Conservation (phyloP, 2,888 invertebrate species). For the Drosophila phalerata region DNA sequence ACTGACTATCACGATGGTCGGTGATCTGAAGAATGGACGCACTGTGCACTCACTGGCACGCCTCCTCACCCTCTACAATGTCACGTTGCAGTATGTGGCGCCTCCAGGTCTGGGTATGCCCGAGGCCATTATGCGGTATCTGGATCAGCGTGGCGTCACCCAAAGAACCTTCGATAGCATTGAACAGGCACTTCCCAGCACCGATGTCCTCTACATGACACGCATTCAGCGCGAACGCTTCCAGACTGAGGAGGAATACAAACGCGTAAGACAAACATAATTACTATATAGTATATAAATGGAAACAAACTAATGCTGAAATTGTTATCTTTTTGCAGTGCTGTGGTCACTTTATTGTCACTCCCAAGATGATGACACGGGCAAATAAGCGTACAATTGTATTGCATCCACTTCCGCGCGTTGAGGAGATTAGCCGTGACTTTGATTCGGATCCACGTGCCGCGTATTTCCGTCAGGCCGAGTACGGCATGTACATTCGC, state of each 20-base stretch:
- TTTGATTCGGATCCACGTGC: conserved; percentile 98
- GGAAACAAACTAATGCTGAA: neutral
- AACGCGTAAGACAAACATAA: conserved; percentile 88
- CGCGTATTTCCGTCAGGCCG: conserved; percentile 99
- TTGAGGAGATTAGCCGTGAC: conserved; percentile 97
- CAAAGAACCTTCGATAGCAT: conserved; percentile 89
- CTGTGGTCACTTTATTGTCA: conserved; percentile 95
- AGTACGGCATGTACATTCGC: conserved; percentile 98
- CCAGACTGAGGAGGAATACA: conserved; percentile 92
- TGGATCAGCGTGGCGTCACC: conserved; percentile 91
- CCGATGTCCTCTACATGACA: conserved; percentile 99
- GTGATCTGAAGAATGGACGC: conserved; percentile 98
- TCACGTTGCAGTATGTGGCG: conserved; percentile 96
- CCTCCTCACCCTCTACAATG: conserved; percentile 96
- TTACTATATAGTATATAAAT: neutral
- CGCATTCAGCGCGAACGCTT: conserved; percentile 98
- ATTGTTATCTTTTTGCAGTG: conserved; percentile 87
- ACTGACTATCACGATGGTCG: conserved; percentile 98
- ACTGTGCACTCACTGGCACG: conserved; percentile 99
- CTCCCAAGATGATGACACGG: conserved; percentile 97
- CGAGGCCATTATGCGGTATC: conserved; percentile 91
- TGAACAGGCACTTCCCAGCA: conserved; percentile 95
- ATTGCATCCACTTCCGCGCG: conserved; percentile 98
- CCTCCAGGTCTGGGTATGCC: conserved; percentile 97
- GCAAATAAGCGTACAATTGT: conserved; percentile 98